Base-by-base conservation (phyloP, 2,888 invertebrate species). In the Endomychus coccineus region DNA sequence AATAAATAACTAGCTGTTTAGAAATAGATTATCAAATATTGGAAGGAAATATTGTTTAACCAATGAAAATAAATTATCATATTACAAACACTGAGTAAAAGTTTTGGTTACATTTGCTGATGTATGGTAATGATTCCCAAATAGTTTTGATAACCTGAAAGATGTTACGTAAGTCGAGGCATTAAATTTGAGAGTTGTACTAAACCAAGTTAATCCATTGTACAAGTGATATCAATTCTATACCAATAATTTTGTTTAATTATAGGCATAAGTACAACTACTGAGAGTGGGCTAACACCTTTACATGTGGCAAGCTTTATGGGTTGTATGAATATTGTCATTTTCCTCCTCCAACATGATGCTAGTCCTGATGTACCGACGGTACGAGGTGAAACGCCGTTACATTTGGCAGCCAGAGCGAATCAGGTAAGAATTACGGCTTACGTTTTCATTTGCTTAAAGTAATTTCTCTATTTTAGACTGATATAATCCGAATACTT, bases 321-420 rank as follows among this genome's bases (percentile, higher is more conserved):
- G 96, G 97, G 97, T 40, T 95, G 95, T 67, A 92, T 96, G 90
- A 95, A 96, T 71, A 96, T 98, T 59, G 96, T 96, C 45, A 85
- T 97, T 56, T 94, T 88, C 68, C 73, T 98, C 61, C 75, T 97
- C 43, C 89, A 91, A 68, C 84, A 94, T 55, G 91, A 92, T 45
- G 95, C 95, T 12, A 84, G 83, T 58, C 88, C 92, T 1, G 95
- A 97, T 70, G 84, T 89, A 36, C 85, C 90, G 41, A 98, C 97
- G 1, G 89, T 97, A 13, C 74, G 97, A 12, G 96, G 95, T 0
- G 97, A 98, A 70, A 96, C 96, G 1, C 92, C 97, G 1, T 72
- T 97, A 27, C 97, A 97, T 66, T 73, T 97, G 42, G 97, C 97
- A 0, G 94, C 96, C 19, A 70, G 97, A 32, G 95, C 97, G 43